Base-by-base conservation (phyloP, 2,797 vertebrate genomes). In the Poeciliopsis turneri region DNA sequence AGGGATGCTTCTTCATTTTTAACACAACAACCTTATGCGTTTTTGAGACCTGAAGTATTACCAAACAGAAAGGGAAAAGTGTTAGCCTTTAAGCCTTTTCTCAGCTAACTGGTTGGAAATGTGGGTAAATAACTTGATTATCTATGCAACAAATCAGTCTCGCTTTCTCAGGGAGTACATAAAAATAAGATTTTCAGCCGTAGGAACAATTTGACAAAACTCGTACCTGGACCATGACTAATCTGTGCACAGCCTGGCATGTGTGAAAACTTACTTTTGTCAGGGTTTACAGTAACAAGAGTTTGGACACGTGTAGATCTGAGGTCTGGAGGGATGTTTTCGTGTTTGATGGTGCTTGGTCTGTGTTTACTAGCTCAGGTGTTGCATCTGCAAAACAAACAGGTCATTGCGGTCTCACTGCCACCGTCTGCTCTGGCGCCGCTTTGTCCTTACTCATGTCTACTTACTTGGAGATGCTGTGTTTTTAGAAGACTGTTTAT, bases 331-430 rank as follows among this genome's bases (percentile, higher is more conserved):
- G 66, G 51, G 45, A 28, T n/a, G 18, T 84, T 74, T 45, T 81
- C 71, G 25, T 82, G 82, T 85, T 84, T 87, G 78, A 82, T 81
- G 78, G 79, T 36, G 82, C 78, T 78, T 23, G 46, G 84, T 78
- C 72, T 72, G 72, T 92, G 82, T 87, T 88, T 84, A 84, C 79
- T 83, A 82, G 83, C 82, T 92, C 89, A 92, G 92, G 92, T 95
- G 92, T 88, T 90, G 79, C 85, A 84, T 88, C 92, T 92, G 89
- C 80, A 87, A 70, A 89, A 87, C 87, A 91, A 90, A 87, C 90
- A 78, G 87, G 90, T 89, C 90, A 86, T 78, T 88, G 90, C 90
- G 85, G 89, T 88, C 80, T 82, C 68, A 82, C 79, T 76, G 87
- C 80, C 82, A 83, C 84, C 86, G 74, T 84, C 84, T 92, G 89